phyloP scores from a whole-genome alignment of 2,797 vertebrate species.

The Furcifer pardalis region DNA sequence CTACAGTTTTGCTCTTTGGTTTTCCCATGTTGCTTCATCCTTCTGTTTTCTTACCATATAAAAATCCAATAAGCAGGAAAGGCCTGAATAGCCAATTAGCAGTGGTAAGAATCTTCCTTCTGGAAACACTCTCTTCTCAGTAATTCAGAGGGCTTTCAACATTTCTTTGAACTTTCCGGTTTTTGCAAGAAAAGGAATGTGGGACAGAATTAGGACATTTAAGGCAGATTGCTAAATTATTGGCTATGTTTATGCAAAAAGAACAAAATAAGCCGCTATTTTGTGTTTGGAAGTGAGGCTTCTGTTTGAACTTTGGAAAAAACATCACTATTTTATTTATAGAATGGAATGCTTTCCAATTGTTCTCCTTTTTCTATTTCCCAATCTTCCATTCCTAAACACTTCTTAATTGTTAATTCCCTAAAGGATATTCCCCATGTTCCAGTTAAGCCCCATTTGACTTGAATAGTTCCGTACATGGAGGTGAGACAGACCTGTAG shows the following conservation, averaged over 20 bases:
- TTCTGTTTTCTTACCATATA: no score
- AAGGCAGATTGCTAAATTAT: background rate
- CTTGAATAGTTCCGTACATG: background rate
- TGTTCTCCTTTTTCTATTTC: constrained; percentile 16
- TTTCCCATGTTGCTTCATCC: background rate
- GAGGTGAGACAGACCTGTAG: constrained; percentile 4
- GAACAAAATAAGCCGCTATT: background rate
- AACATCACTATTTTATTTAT: constrained; percentile 1
- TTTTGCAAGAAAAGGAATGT: background rate
- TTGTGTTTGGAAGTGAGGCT: background rate
- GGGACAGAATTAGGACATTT: background rate
- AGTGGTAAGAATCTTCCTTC: background rate
- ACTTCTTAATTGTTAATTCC: background rate
- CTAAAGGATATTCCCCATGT: background rate
- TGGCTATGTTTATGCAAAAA: background rate
- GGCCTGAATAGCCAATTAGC: background rate
- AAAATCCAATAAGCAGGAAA: background rate
- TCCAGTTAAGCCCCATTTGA: constrained; percentile 1
- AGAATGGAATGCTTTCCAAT: background rate
- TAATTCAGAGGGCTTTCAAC: background rate
- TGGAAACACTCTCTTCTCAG: background rate
- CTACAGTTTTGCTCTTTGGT: background rate
- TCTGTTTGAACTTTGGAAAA: constrained; percentile 24
- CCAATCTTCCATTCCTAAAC: background rate
- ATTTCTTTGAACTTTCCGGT: background rate